A percentile compares a stretch with the other conserved stretches of the same genome.
Conservation (phyloP, 2,888 invertebrate genomes). For the Tetranychus piercei region DNA sequence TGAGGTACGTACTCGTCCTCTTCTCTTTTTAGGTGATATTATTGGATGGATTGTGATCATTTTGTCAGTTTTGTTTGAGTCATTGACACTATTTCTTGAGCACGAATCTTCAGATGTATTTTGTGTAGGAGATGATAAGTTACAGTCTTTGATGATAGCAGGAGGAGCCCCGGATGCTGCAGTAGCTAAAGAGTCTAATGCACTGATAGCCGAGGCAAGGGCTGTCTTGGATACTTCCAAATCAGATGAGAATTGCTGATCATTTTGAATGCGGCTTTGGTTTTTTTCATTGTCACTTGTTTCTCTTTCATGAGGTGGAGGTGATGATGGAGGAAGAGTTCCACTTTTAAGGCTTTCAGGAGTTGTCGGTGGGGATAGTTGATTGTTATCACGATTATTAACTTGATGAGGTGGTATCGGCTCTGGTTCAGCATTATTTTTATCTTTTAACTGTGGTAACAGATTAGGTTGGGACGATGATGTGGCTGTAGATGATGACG, state of each 20-base stretch:
- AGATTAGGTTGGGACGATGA: not conserved
- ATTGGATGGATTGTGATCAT: not conserved
- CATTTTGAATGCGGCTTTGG: not conserved
- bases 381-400: slow-evolving; percentile 7
- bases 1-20: slow-evolving; percentile 5
- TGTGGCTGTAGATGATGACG: not conserved
- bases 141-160: not conserved
- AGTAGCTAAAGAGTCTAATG: slow-evolving; percentile 4
- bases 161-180: not conserved
- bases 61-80: not conserved
- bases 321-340: not conserved
- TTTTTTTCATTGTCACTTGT: slow-evolving; percentile 5
- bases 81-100: slow-evolving; percentile 10
- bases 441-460: not conserved
- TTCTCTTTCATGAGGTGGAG: slow-evolving; percentile 13
- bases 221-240: slow-evolving; percentile 7
- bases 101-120: slow-evolving; percentile 10
- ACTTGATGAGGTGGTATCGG: not conserved
- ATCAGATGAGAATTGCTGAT: not conserved
- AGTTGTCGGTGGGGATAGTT: slow-evolving; percentile 11
- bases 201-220: slow-evolving; percentile 6
- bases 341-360: slow-evolving; percentile 14
- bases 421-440: not conserved
- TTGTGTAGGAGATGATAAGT: slow-evolving; percentile 5
- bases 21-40: slow-evolving; percentile 32